A percentile compares a stretch with the other conserved stretches of the same genome.
phyloP scores from a whole-genome alignment of 2,888 invertebrate genomes.

The Lasioglossum oenotherae region DNA sequence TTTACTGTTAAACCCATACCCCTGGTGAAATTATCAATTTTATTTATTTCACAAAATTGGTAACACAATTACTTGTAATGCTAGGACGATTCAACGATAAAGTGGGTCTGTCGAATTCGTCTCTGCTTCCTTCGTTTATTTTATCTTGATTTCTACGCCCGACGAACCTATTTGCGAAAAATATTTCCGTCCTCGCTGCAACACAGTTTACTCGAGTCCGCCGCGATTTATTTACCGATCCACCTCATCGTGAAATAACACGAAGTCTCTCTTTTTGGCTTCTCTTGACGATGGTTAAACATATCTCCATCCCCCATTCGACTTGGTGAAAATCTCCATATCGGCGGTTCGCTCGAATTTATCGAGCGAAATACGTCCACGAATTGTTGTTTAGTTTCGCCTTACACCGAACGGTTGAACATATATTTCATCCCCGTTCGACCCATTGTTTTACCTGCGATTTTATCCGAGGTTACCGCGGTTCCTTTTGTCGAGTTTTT shows the following conservation, averaged over 20 bases:
- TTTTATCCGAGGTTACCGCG: not conserved
- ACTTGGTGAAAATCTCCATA: not conserved
- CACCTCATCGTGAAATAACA: not conserved
- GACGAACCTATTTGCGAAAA: not conserved
- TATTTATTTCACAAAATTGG: not conserved
- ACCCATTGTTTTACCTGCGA: not conserved
- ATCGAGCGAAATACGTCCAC: not conserved
- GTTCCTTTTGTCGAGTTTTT: not conserved
- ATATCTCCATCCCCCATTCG: not conserved
- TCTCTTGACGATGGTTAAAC: not conserved
- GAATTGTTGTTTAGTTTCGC: not conserved
- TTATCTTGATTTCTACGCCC: not conserved
- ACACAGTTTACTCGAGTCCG: not conserved
- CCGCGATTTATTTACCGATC: not conserved
- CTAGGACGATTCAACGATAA: not conserved
- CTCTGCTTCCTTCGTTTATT: not conserved
- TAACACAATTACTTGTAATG: too few species aligned
- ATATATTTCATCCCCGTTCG: not conserved
- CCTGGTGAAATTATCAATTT: not conserved
- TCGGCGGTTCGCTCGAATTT: not conserved
- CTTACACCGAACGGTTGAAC: not conserved
- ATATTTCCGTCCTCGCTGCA: not conserved
- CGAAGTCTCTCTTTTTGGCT: not conserved
- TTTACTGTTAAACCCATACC: not conserved
- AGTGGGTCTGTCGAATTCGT: not conserved